Base-by-base conservation (phyloP, 2,888 invertebrate species). In the Ceramica pisi region DNA sequence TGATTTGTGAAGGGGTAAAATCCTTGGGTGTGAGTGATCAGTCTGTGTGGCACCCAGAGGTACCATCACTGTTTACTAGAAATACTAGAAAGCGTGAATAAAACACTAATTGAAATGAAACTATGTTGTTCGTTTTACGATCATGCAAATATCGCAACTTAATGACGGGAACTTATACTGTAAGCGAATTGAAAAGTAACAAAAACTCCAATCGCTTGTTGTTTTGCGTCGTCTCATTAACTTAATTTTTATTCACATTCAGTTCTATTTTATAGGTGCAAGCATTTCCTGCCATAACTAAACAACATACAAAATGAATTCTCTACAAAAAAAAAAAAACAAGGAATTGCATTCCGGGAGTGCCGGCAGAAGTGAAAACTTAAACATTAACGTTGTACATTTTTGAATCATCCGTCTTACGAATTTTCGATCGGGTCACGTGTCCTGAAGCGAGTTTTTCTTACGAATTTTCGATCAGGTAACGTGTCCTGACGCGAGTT, bases 1-100 rank as follows among this genome's bases (percentile, higher is more conserved):
- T 94, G 94, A 94, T 94, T 94, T 94, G 95, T 94, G 89, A 85
- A 89, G 89, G 91, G 90, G 88, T 89, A 89, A 90, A 76, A 89
- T 89, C 88, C 89, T 86, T 82, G 82, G 81, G 84, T 88, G 85
- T 84, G 87, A 79, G 61, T 80, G 82, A 80, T 80, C 82, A 67
- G 70, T 50, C 72, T 69, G 78, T 65, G 79, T 56, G 79, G 75
- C 59, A 78, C 74, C 53, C 51, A 70, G 62, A 73, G n/a, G 10
- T 68, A 56, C 23, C 62, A 35, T 1, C 46, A 19, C 46, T 7
- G 46, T 46, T 57, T 64, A 56, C 68, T 78, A 82, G 82, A 68
- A 53, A 66, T 60, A 63, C 78, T 78, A 63, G 65, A 63, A 50
- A 59, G 51, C 31, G 31, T 23, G 12, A 10, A 55, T 5, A 60